Conservation (phyloP, 2,113 vertebrate genomes). For the Perca schrenkii region DNA sequence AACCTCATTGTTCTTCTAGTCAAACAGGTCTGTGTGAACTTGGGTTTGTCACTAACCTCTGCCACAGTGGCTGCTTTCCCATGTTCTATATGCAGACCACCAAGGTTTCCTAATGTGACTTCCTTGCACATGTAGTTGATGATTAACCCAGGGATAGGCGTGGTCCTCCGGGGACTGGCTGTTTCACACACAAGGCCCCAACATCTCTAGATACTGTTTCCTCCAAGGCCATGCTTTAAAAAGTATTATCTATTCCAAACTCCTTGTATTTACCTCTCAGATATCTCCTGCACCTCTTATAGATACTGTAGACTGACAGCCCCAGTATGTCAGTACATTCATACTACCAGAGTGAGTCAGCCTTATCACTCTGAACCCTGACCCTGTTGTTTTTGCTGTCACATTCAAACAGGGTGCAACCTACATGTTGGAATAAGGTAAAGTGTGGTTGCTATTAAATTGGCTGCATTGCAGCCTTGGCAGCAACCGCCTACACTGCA, state of each 20-base stretch:
- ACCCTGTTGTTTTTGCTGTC: conserved; percentile 58
- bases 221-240: neutral
- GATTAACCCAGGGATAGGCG: conserved; percentile 62
- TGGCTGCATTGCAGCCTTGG: no score
- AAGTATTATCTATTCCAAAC: neutral
- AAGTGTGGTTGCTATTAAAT: conserved; percentile 20
- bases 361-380: conserved; percentile 67
- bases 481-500: no score
- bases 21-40: conserved; percentile 58
- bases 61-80: conserved; percentile 65
- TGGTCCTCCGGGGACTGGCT: conserved; percentile 17
- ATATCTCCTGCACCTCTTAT: neutral
- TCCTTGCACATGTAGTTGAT: conserved; percentile 55
- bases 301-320: conserved; percentile 2
- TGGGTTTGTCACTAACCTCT: conserved; percentile 62
- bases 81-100: conserved; percentile 71
- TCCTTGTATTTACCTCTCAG: neutral
- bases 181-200: conserved; percentile 29
- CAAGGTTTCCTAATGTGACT: conserved; percentile 45
- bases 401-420: conserved; percentile 38
- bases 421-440: conserved; percentile 25
- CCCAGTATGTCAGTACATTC: conserved; percentile 5
- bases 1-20: conserved; percentile 81
- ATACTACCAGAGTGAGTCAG: conserved; percentile 21
- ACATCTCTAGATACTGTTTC: conserved; percentile 2